Base-by-base conservation (phyloP, 2,888 invertebrate genomes). In the Dione juno region DNA sequence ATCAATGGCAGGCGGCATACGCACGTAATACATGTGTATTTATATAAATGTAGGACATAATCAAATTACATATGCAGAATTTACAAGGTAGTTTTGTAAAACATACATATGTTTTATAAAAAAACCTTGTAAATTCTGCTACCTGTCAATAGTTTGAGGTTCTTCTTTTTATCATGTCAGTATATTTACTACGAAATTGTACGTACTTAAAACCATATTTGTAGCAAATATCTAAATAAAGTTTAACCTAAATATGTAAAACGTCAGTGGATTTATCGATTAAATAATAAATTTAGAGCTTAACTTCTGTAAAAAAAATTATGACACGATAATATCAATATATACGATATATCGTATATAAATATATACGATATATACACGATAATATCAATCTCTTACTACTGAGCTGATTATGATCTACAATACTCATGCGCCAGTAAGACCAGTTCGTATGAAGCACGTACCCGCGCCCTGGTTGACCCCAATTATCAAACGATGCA, bases 31-130 rank as follows among this genome's bases (percentile, higher is more conserved):
- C 37, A 37, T 40, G 37, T 57, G 37, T 57, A 16, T 28, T n/a
- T n/a, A 28, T 28, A 57, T 16, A 57, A 57, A 57, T 57, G 57
- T 57, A 40, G 37, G 37, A 57, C 16, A 40, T 57, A 57, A 54
- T 54, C 35, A 54, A 40, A 57, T 40, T 57, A 16, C 37, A 11
- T 40, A 57, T 57, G 16, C 37, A 19, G 16, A 40, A 40, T 40
- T 16, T 9, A 5, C 57, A 40, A 57, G 37, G 57, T 37, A 16
- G 11, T 57, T 57, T 57, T 19, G 11, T 14, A 16, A 16, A 16
- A 57, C 8, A 40, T 7, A 53, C 13, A n/a, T n/a, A n/a, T n/a
- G n/a, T n/a, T n/a, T n/a, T n/a, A n/a, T n/a, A n/a, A n/a, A n/a
- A n/a, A n/a, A n/a, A n/a, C n/a, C n/a, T n/a, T n/a, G n/a, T n/a